A percentile compares a stretch with the other conserved stretches of the same genome.
Evolutionary conservation across 1,140 invertebrate genomes (phyloP).

Genomic region (Coenobita brevimanus): DNA sequence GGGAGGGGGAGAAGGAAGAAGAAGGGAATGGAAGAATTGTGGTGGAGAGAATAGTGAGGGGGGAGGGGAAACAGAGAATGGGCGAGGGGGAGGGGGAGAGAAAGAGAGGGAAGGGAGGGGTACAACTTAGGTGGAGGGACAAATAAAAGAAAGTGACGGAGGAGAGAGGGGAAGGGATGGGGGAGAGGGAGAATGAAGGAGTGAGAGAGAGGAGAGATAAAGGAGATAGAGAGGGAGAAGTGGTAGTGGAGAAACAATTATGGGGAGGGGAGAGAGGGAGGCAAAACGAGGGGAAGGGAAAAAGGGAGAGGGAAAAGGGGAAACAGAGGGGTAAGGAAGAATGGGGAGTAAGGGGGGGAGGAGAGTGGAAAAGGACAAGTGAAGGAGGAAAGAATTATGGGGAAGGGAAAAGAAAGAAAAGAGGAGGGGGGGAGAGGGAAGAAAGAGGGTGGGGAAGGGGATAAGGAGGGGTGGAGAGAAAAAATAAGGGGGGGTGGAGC

Average conservation of each 20-base stretch:
- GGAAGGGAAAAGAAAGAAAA: neutral
- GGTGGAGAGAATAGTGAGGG: too few relatives aligned
- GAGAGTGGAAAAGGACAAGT: neutral
- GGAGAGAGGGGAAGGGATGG: neutral
- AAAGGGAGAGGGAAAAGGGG: neutral
- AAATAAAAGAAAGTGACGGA: neutral
- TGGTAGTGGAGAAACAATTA: too few relatives aligned
- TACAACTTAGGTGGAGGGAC: neutral
- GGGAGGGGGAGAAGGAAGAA: too few relatives aligned
- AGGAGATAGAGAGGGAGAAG: neutral
- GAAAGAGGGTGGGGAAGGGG: neutral
- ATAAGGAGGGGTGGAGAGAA: neutral
- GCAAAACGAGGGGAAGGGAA: neutral
- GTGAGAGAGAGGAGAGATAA: neutral
- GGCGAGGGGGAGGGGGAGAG: too few relatives aligned
- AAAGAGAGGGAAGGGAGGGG: neutral
- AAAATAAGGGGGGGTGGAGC: neutral
- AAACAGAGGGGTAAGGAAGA: too few relatives aligned
- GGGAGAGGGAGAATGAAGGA: neutral
- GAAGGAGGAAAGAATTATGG: neutral
- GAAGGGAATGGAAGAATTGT: too few relatives aligned
- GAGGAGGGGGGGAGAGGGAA: neutral
- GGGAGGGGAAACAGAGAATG: too few relatives aligned
- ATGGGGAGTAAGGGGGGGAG: neutral
- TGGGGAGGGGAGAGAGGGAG: too few relatives aligned